Conservation (phyloP, 2,797 vertebrate species). For the Anguilla obscura region DNA sequence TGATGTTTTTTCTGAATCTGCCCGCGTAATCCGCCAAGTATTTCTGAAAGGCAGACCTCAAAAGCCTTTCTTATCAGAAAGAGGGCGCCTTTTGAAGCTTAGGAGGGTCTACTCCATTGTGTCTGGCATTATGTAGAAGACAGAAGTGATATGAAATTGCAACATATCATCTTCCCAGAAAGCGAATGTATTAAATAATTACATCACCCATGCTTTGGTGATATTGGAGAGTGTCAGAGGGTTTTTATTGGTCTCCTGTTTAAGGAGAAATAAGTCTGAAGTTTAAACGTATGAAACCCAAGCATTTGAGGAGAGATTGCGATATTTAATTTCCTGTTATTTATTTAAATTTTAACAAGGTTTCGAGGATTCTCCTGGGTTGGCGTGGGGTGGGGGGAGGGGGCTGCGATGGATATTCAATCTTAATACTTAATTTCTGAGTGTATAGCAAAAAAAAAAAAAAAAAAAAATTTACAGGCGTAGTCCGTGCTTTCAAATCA, state of each 20-base stretch:
- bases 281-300: slow-evolving; percentile 63
- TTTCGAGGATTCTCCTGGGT: slow-evolving; percentile 52
- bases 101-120: slow-evolving; percentile 61
- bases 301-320: slow-evolving; percentile 56
- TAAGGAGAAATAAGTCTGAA: slow-evolving; percentile 62
- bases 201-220: slow-evolving; percentile 46
- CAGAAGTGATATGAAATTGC: slow-evolving; percentile 72
- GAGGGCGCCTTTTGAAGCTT: slow-evolving; percentile 68
- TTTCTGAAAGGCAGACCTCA: slow-evolving; percentile 72
- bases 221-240: slow-evolving; percentile 62
- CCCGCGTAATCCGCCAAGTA: slow-evolving; percentile 68
- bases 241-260: neutral
- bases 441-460: neutral
- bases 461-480: slow-evolving; percentile 58
- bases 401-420: neutral
- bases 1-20: slow-evolving; percentile 64
- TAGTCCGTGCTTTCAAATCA: slow-evolving; percentile 57
- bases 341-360: neutral
- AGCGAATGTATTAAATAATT: slow-evolving; percentile 67
- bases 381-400: slow-evolving; percentile 35
- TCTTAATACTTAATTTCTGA: neutral
- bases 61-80: slow-evolving; percentile 70
- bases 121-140: slow-evolving; percentile 66
- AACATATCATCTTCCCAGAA: slow-evolving; percentile 61
- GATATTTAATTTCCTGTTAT: neutral